These are phyloP conservation scores for Drosophila kohkoa DNA, from an alignment of 1,140 invertebrate genomes.

Conservation along the genomic window DNA sequence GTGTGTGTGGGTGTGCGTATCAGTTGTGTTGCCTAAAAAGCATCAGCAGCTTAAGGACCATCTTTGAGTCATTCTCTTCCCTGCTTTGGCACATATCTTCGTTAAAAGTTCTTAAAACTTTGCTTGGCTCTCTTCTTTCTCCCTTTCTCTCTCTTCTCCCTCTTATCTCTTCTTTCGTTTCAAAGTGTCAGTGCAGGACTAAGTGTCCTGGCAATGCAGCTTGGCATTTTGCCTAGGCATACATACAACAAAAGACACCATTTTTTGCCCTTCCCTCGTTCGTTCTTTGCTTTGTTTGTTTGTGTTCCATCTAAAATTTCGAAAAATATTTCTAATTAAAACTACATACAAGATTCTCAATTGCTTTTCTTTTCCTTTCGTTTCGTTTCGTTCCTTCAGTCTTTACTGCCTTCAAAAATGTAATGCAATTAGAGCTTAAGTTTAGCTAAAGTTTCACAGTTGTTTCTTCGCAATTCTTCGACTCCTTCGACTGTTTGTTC, in stretches of 20 bases:
- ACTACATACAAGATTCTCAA: constrained; percentile 54
- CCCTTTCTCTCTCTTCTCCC: neutral
- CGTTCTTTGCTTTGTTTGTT: neutral
- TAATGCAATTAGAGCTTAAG: constrained; percentile 52
- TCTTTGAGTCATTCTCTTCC: constrained; percentile 16
- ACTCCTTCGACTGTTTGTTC: constrained; percentile 1
- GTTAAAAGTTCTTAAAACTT: constrained; percentile 75
- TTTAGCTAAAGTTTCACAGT: constrained; percentile 35
- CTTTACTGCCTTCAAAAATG: constrained; percentile 37
- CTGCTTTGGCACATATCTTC: constrained; percentile 54
- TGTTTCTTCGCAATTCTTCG: neutral
- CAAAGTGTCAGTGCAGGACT: constrained; percentile 29
- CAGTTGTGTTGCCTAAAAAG: constrained; percentile 35
- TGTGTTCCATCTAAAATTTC: constrained; percentile 54
- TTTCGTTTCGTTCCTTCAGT: constrained; percentile 29
- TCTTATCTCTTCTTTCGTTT: neutral
- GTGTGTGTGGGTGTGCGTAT: constrained; percentile 15
- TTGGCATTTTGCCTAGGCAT: constrained; percentile 69
- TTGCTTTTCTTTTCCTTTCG: constrained; percentile 33
- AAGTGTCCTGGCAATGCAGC: constrained; percentile 41
- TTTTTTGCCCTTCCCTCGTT: constrained; percentile 16
- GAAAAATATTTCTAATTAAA: constrained; percentile 79
- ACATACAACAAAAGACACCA: constrained; percentile 43
- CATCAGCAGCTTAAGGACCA: constrained; percentile 40
- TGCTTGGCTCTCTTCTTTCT: constrained; percentile 37